These are phyloP conservation scores for Nebria brevicollis DNA, from an alignment of 2,888 invertebrate species.

Conservation along the genomic window DNA sequence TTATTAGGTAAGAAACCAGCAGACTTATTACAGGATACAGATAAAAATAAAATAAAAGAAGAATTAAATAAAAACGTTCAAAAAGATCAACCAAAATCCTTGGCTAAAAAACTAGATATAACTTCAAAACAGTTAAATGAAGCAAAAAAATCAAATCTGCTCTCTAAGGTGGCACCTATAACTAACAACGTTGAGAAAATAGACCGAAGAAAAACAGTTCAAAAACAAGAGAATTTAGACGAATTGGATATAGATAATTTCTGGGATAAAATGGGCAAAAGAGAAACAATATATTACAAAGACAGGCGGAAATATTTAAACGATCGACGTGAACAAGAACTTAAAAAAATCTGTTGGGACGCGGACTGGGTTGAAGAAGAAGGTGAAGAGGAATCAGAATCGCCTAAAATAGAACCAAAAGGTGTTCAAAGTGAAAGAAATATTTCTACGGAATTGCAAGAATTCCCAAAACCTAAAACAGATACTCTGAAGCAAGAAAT, in stretches of 20 bases:
- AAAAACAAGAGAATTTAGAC: conserved; percentile 44
- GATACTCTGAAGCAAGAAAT: not conserved
- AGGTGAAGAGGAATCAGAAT: conserved; percentile 22
- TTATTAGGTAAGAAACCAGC: conserved; percentile 34
- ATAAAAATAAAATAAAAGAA: conserved; percentile 46
- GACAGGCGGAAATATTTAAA: conserved; percentile 67
- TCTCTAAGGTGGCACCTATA: conserved; percentile 17
- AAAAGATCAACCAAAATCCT: not conserved
- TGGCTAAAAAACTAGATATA: conserved; percentile 7
- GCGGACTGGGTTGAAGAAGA: conserved; percentile 38
- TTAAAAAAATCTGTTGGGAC: conserved; percentile 43
- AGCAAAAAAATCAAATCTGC: conserved; percentile 17
- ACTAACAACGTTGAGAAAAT: conserved; percentile 11
- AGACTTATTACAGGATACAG: not conserved
- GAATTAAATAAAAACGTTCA: conserved; percentile 35
- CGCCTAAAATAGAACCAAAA: conserved; percentile 12
- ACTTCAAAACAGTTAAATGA: conserved; percentile 19
- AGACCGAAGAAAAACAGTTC: conserved; percentile 36
- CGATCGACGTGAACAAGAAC: conserved; percentile 56
- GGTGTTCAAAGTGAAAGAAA: not conserved
- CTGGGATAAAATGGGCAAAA: conserved; percentile 73
- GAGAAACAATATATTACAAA: conserved; percentile 72
- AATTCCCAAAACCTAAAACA: conserved; percentile 32
- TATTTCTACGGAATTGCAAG: conserved; percentile 18
- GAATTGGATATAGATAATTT: conserved; percentile 66